A percentile compares a stretch with the other conserved stretches of the same genome.
phyloP scores from a whole-genome alignment of 2,888 invertebrate species.

The Panorpa germanica region DNA sequence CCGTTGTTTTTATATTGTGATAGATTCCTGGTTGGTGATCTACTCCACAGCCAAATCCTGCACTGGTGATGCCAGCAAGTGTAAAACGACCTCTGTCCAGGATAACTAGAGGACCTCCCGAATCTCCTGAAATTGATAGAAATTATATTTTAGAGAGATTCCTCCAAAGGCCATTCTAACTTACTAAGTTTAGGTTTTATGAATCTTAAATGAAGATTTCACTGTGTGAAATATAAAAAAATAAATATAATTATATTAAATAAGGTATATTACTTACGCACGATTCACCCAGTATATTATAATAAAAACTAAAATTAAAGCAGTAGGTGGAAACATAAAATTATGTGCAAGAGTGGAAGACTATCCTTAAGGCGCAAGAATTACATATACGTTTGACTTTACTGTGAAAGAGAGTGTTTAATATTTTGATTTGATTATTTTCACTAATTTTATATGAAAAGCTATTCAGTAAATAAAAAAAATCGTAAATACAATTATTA shows the following conservation, averaged over 20 bases:
- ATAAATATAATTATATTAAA: slow-evolving; percentile 1
- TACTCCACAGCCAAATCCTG: slow-evolving; percentile 72
- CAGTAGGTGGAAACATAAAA: too few relatives aligned
- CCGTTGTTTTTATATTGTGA: slow-evolving; percentile 55
- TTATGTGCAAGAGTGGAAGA: too few relatives aligned
- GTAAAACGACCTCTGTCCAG: slow-evolving; percentile 52
- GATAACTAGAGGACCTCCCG: slow-evolving; percentile 60
- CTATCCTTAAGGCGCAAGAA: too few relatives aligned
- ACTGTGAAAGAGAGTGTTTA: slow-evolving; percentile 6
- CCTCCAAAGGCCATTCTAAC: background rate
- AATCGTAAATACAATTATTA: slow-evolving; percentile 6
- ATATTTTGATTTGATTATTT: slow-evolving; percentile 5
- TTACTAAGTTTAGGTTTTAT: background rate
- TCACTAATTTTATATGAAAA: too few relatives aligned
- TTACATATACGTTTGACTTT: too few relatives aligned
- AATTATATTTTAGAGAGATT: slow-evolving; percentile 4
- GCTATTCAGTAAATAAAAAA: too few relatives aligned
- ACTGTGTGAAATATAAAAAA: background rate
- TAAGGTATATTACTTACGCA: slow-evolving; percentile 1
- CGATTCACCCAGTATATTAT: too few relatives aligned
- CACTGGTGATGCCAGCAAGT: slow-evolving; percentile 65
- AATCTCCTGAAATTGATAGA: slow-evolving; percentile 59
- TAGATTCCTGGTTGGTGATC: slow-evolving; percentile 76
- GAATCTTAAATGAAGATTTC: slow-evolving; percentile 1
- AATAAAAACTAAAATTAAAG: too few relatives aligned